phyloP scores from a whole-genome alignment of 2,113 vertebrate genomes.

The Cyprinus carpio region DNA sequence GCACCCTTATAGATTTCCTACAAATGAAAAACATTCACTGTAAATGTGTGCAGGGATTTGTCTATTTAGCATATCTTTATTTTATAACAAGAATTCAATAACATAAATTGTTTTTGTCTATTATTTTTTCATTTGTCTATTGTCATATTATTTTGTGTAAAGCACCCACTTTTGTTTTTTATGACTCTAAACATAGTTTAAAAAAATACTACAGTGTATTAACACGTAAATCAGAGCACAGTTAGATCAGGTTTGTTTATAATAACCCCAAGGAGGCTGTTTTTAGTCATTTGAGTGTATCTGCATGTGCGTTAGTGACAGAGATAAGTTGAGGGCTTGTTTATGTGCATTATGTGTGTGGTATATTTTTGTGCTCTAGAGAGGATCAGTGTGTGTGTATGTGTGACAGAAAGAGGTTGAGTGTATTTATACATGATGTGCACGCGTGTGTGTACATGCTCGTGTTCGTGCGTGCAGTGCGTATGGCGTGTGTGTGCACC shows the following conservation, averaged over 20 bases:
- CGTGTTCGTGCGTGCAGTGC: constrained; percentile 36
- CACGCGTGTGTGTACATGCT: constrained; percentile 38
- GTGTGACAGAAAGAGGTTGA: constrained; percentile 35
- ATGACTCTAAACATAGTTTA: neutral
- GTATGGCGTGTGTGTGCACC: constrained; percentile 55
- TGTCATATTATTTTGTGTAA: too few relatives aligned
- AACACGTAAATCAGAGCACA: neutral
- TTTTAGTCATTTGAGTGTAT: constrained; percentile 15
- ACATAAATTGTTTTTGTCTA: constrained; percentile 1
- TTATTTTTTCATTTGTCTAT: too few relatives aligned
- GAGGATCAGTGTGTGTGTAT: neutral
- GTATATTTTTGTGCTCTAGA: constrained; percentile 8
- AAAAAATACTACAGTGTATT: constrained; percentile 7
- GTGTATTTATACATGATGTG: constrained; percentile 35
- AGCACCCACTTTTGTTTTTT: neutral
- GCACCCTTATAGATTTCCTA: constrained; percentile 17
- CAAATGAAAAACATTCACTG: neutral
- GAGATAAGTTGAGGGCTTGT: constrained; percentile 32
- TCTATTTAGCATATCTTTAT: constrained; percentile 17
- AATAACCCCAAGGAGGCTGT: neutral
- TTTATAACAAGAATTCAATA: neutral
- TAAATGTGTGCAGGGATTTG: constrained; percentile 3
- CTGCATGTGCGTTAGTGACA: neutral
- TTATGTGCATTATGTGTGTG: constrained; percentile 32
- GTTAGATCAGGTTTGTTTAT: constrained; percentile 29